Evolutionary conservation across 1,140 invertebrate genomes (phyloP), one percentile per base, ranked within the genome.

Genomic region (Nephila pilipes): DNA sequence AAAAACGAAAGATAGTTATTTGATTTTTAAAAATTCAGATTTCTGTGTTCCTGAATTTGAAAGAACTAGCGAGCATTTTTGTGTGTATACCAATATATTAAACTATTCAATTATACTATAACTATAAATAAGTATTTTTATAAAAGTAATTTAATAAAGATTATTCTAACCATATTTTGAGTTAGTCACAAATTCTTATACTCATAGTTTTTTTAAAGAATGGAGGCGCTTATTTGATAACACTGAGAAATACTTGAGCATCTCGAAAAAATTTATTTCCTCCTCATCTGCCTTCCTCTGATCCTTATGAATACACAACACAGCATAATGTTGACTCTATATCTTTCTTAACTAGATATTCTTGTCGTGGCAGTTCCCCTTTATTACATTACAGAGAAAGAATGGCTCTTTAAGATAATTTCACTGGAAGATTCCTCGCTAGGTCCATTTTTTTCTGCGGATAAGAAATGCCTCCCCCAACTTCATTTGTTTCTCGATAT

Each of bases 261-360:
- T 18, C 63, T 69, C 63, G 2, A 0, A 16, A 32, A 32, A 16
- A 36, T 75, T 18, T 75, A 75, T 75, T 75, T 75, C 12, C 69
- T 14, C 3, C 69, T 75, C 18, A 75, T 32, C 32, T 36, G 69
- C 29, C 29, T 29, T 75, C 29, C 5, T 32, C 14, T 75, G 58
- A 75, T 18, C 16, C 69, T 5, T 36, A 75, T 75, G 69, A 32
- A 75, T 75, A 75, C 25, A 18, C 29, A 75, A 36, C 32, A 36
- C 32, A 14, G 6, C 22, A 14, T 25, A 83, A 83, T 83, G 81
- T 55, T 20, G 22, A 22, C 81, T 57, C 81, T 83, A 55, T 83
- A 83, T 83, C 81, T 83, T 25, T 54, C 25, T 22, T 83, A 83
- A 83, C 54, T 55, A 83, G 81, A 83, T 57, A 83, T 55, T 32